Percentiles rank a stretch among this genome's conserved stretches.
These are phyloP conservation scores for Otolemur garnettii DNA, from an alignment of 2,113 vertebrate genomes.

Conservation along the genomic window DNA sequence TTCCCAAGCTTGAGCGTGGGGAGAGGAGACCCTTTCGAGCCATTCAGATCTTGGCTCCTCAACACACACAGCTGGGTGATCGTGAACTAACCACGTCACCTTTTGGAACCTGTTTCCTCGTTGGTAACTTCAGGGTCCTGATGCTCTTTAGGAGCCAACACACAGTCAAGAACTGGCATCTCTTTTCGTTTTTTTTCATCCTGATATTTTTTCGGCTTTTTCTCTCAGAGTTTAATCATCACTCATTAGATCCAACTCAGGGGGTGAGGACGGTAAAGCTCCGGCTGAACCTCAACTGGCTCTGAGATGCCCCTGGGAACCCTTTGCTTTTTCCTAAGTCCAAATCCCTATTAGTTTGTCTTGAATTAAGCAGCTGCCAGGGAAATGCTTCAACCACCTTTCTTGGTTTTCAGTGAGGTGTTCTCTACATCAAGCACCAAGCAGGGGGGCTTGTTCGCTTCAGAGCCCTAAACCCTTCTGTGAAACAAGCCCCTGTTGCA, in stretches of 20 bases:
- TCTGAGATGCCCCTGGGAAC: conserved; percentile 19
- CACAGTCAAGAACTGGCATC: background rate
- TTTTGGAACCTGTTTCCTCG: background rate
- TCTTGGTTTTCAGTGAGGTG: background rate
- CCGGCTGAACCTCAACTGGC: background rate
- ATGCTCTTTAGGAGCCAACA: background rate
- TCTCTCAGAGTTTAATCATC: background rate
- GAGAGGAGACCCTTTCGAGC: background rate
- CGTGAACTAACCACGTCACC: background rate
- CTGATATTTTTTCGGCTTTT: conserved; percentile 4
- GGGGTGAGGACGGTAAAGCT: background rate
- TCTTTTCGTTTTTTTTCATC: background rate
- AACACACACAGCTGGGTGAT: background rate
- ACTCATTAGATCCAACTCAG: background rate
- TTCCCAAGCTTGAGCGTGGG: background rate
- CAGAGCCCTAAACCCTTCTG: background rate
- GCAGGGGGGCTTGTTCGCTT: fast-evolving
- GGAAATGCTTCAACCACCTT: background rate
- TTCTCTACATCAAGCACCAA: background rate
- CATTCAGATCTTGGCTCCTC: background rate
- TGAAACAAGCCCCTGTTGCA: background rate
- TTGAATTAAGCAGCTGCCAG: conserved; percentile 24
- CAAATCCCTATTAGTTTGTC: background rate
- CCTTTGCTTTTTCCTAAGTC: background rate
- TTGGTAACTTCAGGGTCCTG: background rate